Evolutionary conservation across 2,888 invertebrate species (phyloP).

Genomic region (Dynastes maya): DNA sequence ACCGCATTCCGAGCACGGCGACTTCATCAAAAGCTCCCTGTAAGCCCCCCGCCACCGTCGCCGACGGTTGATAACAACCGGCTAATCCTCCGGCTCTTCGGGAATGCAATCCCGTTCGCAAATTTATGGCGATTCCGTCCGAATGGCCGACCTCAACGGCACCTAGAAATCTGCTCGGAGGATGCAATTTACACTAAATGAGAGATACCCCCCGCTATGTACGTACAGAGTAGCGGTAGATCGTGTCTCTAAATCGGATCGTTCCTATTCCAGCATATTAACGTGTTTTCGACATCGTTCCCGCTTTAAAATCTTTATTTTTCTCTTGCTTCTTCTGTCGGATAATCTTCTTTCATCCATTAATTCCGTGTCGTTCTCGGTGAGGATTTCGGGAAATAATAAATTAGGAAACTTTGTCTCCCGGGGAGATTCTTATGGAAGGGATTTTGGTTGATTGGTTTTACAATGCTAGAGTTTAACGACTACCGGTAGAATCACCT

Average conservation of each 20-base stretch:
- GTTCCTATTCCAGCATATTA: conserved; percentile 28
- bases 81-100: conserved; percentile 65
- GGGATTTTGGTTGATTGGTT: conserved; percentile 10
- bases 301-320: conserved; percentile 31
- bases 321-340: conserved; percentile 12
- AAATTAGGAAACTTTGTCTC: conserved; percentile 37
- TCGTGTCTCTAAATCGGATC: conserved; percentile 35
- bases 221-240: conserved; percentile 11
- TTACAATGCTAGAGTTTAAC: conserved; percentile 18
- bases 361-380: conserved; percentile 22
- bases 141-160: conserved; percentile 62
- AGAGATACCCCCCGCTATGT: conserved; percentile 41
- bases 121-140: conserved; percentile 64
- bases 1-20: conserved; percentile 66
- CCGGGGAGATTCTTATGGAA: neutral
- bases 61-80: conserved; percentile 63
- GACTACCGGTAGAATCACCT: neutral
- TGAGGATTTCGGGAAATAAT: conserved; percentile 29
- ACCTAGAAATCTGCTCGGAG: conserved; percentile 60
- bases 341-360: conserved; percentile 27
- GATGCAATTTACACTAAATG: conserved; percentile 55
- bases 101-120: conserved; percentile 66
- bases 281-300: conserved; percentile 32
- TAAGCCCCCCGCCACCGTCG: conserved; percentile 58
- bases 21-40: conserved; percentile 66